Percentiles rank a stretch among this genome's conserved stretches.
These are phyloP conservation scores for Trachelus tabidus DNA, from an alignment of 2,888 invertebrate genomes.

Conservation along the genomic window DNA sequence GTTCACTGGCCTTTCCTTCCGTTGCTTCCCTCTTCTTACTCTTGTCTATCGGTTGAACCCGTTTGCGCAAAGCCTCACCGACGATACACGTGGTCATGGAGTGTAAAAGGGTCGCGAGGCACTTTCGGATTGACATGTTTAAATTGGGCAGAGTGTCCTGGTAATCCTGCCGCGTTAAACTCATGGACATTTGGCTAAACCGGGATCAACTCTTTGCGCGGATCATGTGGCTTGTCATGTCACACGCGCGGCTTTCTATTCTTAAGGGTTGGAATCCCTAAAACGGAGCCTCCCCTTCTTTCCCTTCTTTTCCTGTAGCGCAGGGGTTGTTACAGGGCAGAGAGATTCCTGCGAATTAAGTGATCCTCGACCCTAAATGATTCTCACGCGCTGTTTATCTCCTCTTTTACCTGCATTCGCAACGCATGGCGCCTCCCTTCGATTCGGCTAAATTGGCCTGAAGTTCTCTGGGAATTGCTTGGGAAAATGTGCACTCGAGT, in stretches of 20 bases:
- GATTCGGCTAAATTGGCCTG: neutral
- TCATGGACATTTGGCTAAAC: conserved; percentile 53
- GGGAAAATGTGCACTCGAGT: neutral
- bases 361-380: neutral
- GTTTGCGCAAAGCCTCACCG: neutral
- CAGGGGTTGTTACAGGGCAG: neutral
- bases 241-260: conserved; percentile 32
- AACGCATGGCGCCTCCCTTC: neutral
- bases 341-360: neutral
- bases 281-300: neutral
- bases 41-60: neutral
- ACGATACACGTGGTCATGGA: neutral
- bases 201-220: conserved; percentile 63
- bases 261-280: neutral
- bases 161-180: conserved; percentile 4
- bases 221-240: conserved; percentile 60
- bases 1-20: neutral
- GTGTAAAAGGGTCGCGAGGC: conserved; percentile 17
- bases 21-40: neutral
- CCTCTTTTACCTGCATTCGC: neutral
- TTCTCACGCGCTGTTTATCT: neutral
- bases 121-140: conserved; percentile 44
- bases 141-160: conserved; percentile 37
- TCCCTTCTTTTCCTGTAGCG: neutral
- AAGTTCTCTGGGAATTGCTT: neutral